Conservation (phyloP, 2,113 vertebrate genomes). For the Phaethornis superciliosus region DNA sequence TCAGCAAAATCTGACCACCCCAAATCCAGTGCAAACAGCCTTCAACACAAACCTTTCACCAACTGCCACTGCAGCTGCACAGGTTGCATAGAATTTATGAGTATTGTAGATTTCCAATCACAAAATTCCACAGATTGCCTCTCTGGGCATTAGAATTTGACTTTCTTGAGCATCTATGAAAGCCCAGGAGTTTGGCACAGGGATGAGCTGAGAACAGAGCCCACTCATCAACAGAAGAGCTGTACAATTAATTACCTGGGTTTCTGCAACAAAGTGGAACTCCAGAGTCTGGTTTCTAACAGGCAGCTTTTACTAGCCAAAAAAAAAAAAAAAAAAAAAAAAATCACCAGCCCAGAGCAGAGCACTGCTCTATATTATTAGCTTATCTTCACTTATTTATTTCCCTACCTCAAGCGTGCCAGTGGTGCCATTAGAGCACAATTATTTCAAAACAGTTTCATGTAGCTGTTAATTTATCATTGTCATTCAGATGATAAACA, state of each 20-base stretch:
- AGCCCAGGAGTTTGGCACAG: background rate
- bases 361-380: background rate
- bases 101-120: background rate
- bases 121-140: background rate
- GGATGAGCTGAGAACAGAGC: fast-evolving
- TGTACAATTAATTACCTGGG: background rate
- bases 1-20: background rate
- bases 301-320: background rate
- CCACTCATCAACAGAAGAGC: background rate
- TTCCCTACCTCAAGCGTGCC: background rate
- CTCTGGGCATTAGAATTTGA: background rate
- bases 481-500: background rate
- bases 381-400: background rate
- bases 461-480: background rate
- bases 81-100: no score
- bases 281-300: background rate
- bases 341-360: background rate
- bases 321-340: background rate
- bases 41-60: background rate
- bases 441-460: background rate
- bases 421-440: background rate
- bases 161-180: background rate
- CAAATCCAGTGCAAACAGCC: fast-evolving
- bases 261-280: background rate
- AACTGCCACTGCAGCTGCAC: background rate